Evolutionary conservation across 2,113 vertebrate species (phyloP).

Genomic region (Cavia porcellus): DNA sequence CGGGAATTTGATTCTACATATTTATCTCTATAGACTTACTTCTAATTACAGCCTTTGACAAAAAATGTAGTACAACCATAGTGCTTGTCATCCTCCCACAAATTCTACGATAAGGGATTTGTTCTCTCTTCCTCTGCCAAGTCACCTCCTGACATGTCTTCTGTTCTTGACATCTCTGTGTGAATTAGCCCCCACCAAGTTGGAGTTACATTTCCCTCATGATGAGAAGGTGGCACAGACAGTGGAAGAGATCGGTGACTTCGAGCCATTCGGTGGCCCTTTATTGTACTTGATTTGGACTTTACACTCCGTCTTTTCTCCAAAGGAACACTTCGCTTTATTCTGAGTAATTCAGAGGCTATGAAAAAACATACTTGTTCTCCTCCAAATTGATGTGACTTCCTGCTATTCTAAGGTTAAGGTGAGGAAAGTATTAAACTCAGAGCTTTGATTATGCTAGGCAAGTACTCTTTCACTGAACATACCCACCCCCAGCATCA

Average conservation of each 20-base stretch:
- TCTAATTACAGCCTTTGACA: background rate
- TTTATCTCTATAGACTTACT: background rate
- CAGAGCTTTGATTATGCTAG: background rate
- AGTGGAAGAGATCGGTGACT: background rate
- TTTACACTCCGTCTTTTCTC: background rate
- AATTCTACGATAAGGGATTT: background rate
- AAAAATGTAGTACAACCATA: background rate
- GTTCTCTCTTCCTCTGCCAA: background rate
- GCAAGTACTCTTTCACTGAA: background rate
- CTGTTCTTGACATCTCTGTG: background rate
- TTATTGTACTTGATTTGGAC: background rate
- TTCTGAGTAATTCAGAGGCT: background rate
- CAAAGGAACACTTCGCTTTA: slow-evolving; percentile 7
- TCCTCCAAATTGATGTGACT: background rate
- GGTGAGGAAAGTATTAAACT: background rate
- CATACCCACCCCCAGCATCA: background rate
- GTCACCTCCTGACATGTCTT: background rate
- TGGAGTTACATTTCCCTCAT: background rate
- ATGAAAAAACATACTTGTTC: background rate
- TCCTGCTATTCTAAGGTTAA: background rate
- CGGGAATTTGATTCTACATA: background rate
- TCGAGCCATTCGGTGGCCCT: background rate
- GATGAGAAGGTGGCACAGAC: background rate
- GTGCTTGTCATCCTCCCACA: background rate
- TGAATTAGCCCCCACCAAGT: background rate